phyloP scores from a whole-genome alignment of 2,888 invertebrate species.

The Thereva nobilitata region DNA sequence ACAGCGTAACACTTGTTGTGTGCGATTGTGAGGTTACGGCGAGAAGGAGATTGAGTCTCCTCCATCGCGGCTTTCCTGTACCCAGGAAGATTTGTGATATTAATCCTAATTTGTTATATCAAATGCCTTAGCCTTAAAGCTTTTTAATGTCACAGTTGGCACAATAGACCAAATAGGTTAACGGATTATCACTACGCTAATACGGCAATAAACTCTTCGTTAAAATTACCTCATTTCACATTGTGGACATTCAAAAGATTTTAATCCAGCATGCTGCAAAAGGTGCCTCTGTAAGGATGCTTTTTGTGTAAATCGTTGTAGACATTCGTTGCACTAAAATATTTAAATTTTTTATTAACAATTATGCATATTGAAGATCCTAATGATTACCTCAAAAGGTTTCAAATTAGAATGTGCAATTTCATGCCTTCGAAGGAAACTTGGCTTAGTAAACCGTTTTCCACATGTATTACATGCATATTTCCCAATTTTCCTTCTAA shows the following conservation, averaged over 20 bases:
- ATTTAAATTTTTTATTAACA: background rate
- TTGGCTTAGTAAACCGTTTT: slow-evolving; percentile 46
- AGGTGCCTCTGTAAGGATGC: slow-evolving; percentile 46
- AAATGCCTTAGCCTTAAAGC: no score
- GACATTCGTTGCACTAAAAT: slow-evolving; percentile 44
- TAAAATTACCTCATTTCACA: slow-evolving; percentile 44
- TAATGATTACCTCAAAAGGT: slow-evolving; percentile 43
- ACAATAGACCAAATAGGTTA: no score
- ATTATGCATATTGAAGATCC: background rate
- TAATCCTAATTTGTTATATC: no score
- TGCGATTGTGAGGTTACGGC: no score
- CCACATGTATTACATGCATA: slow-evolving; percentile 42
- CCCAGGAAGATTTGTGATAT: no score
- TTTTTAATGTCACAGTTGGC: no score
- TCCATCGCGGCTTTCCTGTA: no score
- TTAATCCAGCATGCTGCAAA: slow-evolving; percentile 43
- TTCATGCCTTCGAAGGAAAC: slow-evolving; percentile 45
- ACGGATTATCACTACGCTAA: background rate
- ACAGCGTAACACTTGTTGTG: no score
- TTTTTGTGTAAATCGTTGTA: slow-evolving; percentile 45
- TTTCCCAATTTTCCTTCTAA: slow-evolving; percentile 14
- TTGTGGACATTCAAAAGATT: slow-evolving; percentile 44
- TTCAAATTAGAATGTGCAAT: slow-evolving; percentile 46
- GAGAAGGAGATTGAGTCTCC: no score
- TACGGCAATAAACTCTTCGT: background rate